Evolutionary conservation across 35 echinoderm and acorn worm genomes (phyloP), one percentile per base, ranked within the genome.

Genomic region (Ophioderma brevispina): DNA sequence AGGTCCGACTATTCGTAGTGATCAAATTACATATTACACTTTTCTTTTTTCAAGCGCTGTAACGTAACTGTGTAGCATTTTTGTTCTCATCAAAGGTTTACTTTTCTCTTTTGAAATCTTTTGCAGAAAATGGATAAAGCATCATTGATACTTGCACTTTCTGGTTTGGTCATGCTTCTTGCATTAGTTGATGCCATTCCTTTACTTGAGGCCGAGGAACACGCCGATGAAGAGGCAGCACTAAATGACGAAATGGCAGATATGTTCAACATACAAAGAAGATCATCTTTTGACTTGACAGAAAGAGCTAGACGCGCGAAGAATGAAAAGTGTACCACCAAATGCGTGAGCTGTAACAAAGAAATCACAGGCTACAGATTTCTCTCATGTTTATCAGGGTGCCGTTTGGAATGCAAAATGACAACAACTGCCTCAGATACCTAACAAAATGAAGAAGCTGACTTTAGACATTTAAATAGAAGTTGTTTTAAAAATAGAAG

Each of bases 261-360:
- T 70, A 13, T 70, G 59, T 70, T 70, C 28, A 30, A 25, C 15
- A 30, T 70, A 25, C 10, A 8, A 6, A 70, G 59, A 30, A 6
- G 59, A 70, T 70, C 59, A 25, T 6, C 6, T 15, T 25, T 13
- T 18, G 59, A 70, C 23, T 70, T 70, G 2, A 15, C 59, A 6
- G 59, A 70, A 70, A 70, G 59, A 70, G 59, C 59, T 25, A 70
- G n/a, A 70, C 59, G 59, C 59, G 59, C 59, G 10, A 70, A 70
- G n/a, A 15, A 15, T 70, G 59, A 70, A 70, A 70, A 30, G 28
- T 70, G 59, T 30, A 70, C 59, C 15, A 70, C n/a, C 10, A 30
- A 30, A 1, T 70, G 59, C n/a, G 59, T 70, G 6, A 70, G 59
- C 59, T 70, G 59, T 70, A 70, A 70, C 59, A 70, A 70, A 30